These are phyloP conservation scores for Torymus aiolomorphi DNA, from an alignment of 2,888 invertebrate species.

Conservation along the genomic window DNA sequence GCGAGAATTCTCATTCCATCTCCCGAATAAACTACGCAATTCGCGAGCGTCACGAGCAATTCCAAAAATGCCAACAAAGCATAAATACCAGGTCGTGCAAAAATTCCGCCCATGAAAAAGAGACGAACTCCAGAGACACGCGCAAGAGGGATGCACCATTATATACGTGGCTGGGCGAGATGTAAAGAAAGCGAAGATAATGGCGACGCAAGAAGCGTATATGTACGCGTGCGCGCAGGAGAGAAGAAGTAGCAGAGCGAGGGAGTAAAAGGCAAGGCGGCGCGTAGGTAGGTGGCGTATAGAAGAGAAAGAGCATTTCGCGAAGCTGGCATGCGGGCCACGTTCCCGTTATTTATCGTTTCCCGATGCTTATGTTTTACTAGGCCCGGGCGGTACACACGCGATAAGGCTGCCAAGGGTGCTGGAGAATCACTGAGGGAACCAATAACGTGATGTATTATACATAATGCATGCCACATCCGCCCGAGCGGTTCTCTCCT, in stretches of 20 bases:
- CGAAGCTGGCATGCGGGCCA: slow-evolving; percentile 71
- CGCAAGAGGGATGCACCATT: slow-evolving; percentile 14
- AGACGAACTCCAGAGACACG: neutral
- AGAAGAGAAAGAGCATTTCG: slow-evolving; percentile 32
- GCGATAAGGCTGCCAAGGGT: slow-evolving; percentile 74
- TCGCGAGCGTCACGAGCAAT: neutral
- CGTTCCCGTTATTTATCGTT: slow-evolving; percentile 76
- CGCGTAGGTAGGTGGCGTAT: no score
- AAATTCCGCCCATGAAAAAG: neutral
- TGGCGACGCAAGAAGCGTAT: slow-evolving; percentile 7
- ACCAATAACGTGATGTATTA: slow-evolving; percentile 76
- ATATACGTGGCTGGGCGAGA: slow-evolving; percentile 15
- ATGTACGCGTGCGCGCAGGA: neutral
- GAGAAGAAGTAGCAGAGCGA: slow-evolving; percentile 7
- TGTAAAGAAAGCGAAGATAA: slow-evolving; percentile 47
- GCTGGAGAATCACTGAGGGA: slow-evolving; percentile 73
- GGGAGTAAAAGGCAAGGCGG: slow-evolving; percentile 27
- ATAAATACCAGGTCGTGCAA: slow-evolving; percentile 17
- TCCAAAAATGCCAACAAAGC: neutral
- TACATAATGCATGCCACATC: slow-evolving; percentile 75
- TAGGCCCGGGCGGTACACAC: slow-evolving; percentile 71
- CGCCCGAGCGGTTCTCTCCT: slow-evolving; percentile 38
- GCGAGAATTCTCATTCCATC: no score
- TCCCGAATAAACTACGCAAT: no score
- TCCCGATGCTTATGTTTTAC: slow-evolving; percentile 76